Evolutionary conservation across 1,140 invertebrate species (phyloP).

Genomic region (Cataglyphis hispanica): DNA sequence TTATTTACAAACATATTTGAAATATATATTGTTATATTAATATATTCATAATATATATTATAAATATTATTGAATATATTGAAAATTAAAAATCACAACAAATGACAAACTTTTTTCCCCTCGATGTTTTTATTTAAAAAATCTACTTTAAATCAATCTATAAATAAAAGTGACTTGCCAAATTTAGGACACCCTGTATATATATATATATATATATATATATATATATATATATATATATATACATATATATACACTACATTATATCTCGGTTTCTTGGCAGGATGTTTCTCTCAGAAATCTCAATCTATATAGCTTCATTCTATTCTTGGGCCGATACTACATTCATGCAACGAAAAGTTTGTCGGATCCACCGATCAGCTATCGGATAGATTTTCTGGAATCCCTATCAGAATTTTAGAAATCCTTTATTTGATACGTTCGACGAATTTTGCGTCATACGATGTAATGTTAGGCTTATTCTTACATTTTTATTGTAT

Average conservation of each 20-base stretch:
- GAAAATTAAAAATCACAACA: background rate
- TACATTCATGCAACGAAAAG: too few relatives aligned
- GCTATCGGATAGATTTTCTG: too few relatives aligned
- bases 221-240: too few relatives aligned
- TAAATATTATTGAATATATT: background rate
- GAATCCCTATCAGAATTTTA: too few relatives aligned
- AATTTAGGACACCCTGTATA: background rate
- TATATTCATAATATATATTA: too few relatives aligned
- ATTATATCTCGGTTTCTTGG: background rate
- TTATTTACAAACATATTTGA: too few relatives aligned
- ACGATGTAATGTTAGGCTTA: background rate
- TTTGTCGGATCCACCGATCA: too few relatives aligned
- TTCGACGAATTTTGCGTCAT: too few relatives aligned
- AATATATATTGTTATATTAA: too few relatives aligned
- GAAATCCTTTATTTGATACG: too few relatives aligned
- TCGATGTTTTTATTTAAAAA: background rate
- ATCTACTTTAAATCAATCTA: background rate
- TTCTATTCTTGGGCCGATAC: slow-evolving; percentile 2
- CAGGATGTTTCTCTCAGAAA: background rate
- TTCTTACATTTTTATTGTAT: slow-evolving; percentile 14
- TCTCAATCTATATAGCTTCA: background rate
- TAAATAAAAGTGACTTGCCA: background rate
- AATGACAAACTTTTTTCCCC: background rate
- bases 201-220: too few relatives aligned
- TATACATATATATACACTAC: background rate